Base-by-base conservation (phyloP, 2,113 vertebrate species). In the Pelvicachromis taeniatus region DNA sequence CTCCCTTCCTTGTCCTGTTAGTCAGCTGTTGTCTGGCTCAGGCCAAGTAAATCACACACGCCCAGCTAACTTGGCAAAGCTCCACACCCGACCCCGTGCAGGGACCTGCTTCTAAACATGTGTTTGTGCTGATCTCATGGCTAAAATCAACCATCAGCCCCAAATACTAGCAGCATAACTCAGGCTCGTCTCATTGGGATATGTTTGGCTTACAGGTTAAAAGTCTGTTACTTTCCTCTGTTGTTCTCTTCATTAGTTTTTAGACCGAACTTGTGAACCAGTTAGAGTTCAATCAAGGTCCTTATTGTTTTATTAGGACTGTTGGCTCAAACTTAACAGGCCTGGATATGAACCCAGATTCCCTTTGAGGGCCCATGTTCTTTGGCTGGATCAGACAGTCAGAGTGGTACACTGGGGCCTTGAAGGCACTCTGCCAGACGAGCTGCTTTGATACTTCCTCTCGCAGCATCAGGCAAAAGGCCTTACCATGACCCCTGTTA, bases 381-480 rank as follows among this genome's bases (percentile, higher is more conserved):
- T 93, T 61, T 88, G 80, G 89, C 89, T 78, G 87, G 88, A 90
- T 94, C 91, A 93, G 92, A 93, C 93, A 85, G 92, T 73, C 86
- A 48, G 70, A 77, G 79, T 87, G 92, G 92, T 89, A 93, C 91
- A 88, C 73, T 6, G 81, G 85, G 85, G 83, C 87, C 89, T 92
- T 17, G 45, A 83, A 91, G 91, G 91, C 42, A 12, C 83, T 90
- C 88, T 89, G 94, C 91, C 93, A 92, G 93, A 94, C 91, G 78
- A 78, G 85, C 88, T 82, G 89, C 94, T 93, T 91, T 89, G 88
- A 94, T 87, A 91, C 89, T 92, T 95, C 91, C 92, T 91, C 89
- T 91, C 86, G 42, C 85, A 85, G 78, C 85, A 75, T 86, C 84
- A 88, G 90, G 91, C 92, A 80, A 81, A 87, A 80, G 83, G 59